These are phyloP conservation scores for Rhabdomys pumilio DNA, from an alignment of 2,797 vertebrate genomes.

Conservation along the genomic window DNA sequence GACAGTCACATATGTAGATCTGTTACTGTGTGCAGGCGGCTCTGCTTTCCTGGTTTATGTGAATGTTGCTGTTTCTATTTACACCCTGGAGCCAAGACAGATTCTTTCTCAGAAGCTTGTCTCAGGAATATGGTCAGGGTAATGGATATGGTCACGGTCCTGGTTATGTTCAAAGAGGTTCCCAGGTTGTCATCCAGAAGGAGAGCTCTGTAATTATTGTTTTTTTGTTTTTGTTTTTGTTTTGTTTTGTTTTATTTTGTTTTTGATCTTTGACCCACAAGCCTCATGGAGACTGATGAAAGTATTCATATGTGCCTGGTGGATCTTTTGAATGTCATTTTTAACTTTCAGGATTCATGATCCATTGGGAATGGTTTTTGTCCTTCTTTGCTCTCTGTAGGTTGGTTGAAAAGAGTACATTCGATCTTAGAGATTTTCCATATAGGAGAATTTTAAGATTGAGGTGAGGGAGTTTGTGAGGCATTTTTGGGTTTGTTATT, in stretches of 20 bases:
- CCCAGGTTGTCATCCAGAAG: not conserved
- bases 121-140: not conserved
- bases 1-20: not conserved
- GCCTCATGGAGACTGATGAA: not conserved
- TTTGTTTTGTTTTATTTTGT: too few relatives aligned
- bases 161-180: not conserved
- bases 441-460: not conserved
- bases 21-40: not conserved
- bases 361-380: not conserved
- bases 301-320: not conserved
- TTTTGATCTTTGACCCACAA: conserved; percentile 13
- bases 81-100: not conserved
- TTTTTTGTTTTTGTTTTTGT: not conserved
- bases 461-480: not conserved
- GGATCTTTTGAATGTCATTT: not conserved
- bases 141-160: too few relatives aligned
- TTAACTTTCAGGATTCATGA: not conserved
- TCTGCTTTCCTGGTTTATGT: not conserved
- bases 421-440: not conserved
- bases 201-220: not conserved
- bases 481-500: not conserved
- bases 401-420: not conserved
- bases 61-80: not conserved
- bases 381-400: not conserved
- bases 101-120: not conserved